Conservation (phyloP, 1,140 invertebrate species). For the Drosophila yakuba region DNA sequence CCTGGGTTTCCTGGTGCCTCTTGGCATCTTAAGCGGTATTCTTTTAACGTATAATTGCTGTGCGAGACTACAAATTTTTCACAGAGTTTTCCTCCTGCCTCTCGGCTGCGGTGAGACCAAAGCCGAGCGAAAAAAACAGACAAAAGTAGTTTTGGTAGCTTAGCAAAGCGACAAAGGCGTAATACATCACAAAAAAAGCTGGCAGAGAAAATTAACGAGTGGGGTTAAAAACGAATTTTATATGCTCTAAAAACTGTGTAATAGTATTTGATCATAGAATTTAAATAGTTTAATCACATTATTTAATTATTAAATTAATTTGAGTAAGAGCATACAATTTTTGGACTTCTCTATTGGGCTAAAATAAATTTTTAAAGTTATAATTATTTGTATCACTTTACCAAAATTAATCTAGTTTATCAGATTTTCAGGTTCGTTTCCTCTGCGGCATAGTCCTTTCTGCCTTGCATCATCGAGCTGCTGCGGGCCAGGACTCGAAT, state of each 20-base stretch:
- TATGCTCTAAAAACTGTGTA: conserved; percentile 8
- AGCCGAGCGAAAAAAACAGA: conserved; percentile 10
- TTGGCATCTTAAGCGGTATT: conserved; percentile 54
- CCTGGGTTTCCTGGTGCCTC: conserved; percentile 42
- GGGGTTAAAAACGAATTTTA: conserved; percentile 4
- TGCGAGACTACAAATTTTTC: conserved; percentile 57
- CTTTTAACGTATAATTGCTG: conserved; percentile 60
- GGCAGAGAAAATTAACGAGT: not conserved
- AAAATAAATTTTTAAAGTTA: too few relatives aligned
- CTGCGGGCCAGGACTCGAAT: conserved; percentile 29
- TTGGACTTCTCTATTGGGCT: too few relatives aligned
- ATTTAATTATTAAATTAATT: too few relatives aligned
- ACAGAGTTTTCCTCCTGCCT: conserved; percentile 28
- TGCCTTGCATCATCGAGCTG: conserved; percentile 19
- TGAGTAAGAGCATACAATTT: too few relatives aligned
- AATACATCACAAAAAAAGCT: not conserved
- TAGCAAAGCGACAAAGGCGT: conserved; percentile 33
- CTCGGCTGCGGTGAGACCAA: conserved; percentile 14
- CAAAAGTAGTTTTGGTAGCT: conserved; percentile 32
- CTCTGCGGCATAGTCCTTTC: conserved; percentile 1
- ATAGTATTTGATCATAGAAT: not conserved
- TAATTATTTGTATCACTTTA: too few relatives aligned
- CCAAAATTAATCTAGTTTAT: not conserved
- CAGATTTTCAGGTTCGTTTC: not conserved
- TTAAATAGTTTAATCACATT: too few relatives aligned